These are phyloP conservation scores for Stichodactyla mertensii DNA, from an alignment of 64 coral and sea anemone genomes.

Conservation along the genomic window DNA sequence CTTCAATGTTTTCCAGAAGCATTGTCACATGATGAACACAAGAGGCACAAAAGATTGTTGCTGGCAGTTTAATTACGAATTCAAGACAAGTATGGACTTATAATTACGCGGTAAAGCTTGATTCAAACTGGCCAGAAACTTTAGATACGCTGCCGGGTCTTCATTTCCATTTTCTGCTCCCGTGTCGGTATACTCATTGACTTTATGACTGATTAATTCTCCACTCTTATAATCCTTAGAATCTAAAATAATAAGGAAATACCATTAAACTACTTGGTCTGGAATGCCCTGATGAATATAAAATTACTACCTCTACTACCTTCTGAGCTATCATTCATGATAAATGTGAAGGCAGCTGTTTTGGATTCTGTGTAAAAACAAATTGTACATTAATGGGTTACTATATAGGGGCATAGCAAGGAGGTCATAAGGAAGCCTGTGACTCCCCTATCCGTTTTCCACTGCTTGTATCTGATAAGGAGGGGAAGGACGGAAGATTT, in stretches of 20 bases:
- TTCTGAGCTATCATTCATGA: background rate
- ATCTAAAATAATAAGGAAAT: background rate
- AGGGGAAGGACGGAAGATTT: background rate
- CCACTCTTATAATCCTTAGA: background rate
- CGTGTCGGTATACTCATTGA: background rate
- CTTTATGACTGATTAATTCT: background rate
- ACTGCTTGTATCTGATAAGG: no score
- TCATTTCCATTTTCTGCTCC: background rate
- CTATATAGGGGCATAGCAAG: no score
- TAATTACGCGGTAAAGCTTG: constrained; percentile 13
- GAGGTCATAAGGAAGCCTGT: no score
- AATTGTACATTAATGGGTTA: no score
- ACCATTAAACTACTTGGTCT: no score
- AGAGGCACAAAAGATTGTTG: no score
- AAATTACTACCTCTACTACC: no score
- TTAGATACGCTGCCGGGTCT: background rate
- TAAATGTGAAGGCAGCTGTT: background rate
- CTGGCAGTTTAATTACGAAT: no score
- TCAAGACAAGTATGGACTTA: background rate
- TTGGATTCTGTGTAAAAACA: background rate
- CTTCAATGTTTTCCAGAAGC: no score
- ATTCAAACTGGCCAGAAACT: background rate
- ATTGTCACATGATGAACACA: no score
- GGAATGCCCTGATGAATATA: no score
- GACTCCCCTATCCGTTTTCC: no score